Evolutionary conservation across 2,113 vertebrate genomes (phyloP).

Genomic region (Bufo bufo): DNA sequence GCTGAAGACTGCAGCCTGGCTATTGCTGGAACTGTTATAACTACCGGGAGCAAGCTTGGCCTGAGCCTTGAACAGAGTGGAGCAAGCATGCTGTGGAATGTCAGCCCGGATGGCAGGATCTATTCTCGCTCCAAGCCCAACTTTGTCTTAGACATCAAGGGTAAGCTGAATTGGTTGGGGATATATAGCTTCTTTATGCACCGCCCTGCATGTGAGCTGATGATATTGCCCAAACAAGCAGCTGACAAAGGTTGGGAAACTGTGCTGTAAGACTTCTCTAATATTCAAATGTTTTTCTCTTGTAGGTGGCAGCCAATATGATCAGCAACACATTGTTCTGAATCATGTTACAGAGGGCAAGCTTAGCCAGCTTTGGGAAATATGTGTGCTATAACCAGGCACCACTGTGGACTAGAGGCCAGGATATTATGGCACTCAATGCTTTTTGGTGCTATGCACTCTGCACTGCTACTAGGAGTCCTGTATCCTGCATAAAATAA

Average conservation of each 20-base stretch:
- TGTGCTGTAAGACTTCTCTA: background rate
- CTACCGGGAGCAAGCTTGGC: conserved; percentile 84
- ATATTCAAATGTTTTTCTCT: conserved; percentile 46
- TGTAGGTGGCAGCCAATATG: conserved; percentile 88
- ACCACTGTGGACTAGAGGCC: background rate
- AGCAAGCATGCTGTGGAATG: conserved; percentile 83
- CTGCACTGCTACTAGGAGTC: conserved; percentile 28
- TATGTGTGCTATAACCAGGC: conserved; percentile 78
- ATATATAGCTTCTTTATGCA: background rate
- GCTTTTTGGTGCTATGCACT: conserved; percentile 34
- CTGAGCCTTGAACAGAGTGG: conserved; percentile 80
- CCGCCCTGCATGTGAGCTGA: background rate
- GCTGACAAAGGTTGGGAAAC: background rate
- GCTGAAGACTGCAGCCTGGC: conserved; percentile 88
- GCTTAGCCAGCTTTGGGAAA: conserved; percentile 82
- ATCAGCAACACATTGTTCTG: conserved; percentile 87
- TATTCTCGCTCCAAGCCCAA: conserved; percentile 83
- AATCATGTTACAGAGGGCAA: conserved; percentile 78
- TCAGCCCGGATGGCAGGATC: conserved; percentile 84
- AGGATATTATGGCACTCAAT: background rate
- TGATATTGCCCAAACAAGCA: background rate
- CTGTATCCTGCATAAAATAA: background rate
- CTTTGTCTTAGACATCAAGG: conserved; percentile 94
- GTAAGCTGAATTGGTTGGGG: conserved; percentile 70
- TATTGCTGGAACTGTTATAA: conserved; percentile 81